These are phyloP conservation scores for Python bivittatus DNA, from an alignment of 2,113 vertebrate species.

Conservation along the genomic window DNA sequence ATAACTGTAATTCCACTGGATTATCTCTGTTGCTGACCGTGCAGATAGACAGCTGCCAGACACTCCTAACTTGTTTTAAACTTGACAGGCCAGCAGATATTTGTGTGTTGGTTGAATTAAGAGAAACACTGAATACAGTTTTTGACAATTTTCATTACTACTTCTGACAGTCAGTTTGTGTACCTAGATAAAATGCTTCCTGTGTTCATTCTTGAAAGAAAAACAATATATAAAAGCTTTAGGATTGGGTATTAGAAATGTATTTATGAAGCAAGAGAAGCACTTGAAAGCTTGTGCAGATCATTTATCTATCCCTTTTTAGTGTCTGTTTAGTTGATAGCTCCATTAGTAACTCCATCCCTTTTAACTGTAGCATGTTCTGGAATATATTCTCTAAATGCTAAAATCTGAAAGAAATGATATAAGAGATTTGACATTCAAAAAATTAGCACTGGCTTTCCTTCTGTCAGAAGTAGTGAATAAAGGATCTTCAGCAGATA, in stretches of 20 bases:
- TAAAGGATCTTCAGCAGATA: neutral
- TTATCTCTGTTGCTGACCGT: constrained; percentile 48
- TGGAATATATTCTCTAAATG: neutral
- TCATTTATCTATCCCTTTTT: constrained; percentile 24
- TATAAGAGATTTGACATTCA: neutral
- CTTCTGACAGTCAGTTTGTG: constrained; percentile 21
- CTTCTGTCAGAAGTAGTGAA: neutral
- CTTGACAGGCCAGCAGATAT: constrained; percentile 11
- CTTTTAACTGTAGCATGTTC: neutral
- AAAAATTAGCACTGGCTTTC: constrained; percentile 7
- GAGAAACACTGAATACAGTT: constrained; percentile 17
- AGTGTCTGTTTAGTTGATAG: constrained; percentile 7
- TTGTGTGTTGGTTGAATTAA: constrained; percentile 37
- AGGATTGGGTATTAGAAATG: constrained; percentile 34
- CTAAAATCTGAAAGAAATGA: neutral
- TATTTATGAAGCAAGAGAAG: constrained; percentile 31
- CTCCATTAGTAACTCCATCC: neutral
- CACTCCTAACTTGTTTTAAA: constrained; percentile 39
- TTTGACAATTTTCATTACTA: constrained; percentile 29
- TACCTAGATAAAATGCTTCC: constrained; percentile 47
- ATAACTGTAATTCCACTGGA: constrained; percentile 3
- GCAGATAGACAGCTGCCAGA: constrained; percentile 37
- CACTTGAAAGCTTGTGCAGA: neutral
- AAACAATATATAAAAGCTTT: constrained; percentile 12
- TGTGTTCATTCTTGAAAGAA: constrained; percentile 31